Evolutionary conservation across 1,140 invertebrate species (phyloP).

Genomic region (Eriocheir sinensis): DNA sequence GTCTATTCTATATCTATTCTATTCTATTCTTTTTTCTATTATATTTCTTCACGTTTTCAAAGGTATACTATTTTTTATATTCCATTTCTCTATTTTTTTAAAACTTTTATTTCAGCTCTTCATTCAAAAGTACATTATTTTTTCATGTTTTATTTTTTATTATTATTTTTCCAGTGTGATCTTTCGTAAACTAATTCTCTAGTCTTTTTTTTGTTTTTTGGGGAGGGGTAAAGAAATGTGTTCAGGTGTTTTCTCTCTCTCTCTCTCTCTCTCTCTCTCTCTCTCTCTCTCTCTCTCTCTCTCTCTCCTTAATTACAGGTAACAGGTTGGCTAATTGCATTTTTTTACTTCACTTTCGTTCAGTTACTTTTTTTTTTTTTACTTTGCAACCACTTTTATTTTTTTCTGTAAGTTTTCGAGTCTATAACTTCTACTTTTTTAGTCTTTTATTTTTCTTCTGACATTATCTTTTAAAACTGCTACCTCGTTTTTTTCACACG

Average conservation of each 20-base stretch:
- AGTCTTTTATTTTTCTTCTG: background rate
- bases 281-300: background rate
- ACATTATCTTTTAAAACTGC: background rate
- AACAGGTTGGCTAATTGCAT: background rate
- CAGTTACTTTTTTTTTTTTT: too few species aligned
- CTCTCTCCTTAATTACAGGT: background rate
- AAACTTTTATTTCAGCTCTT: background rate
- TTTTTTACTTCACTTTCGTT: too few species aligned
- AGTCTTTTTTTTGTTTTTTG: too few species aligned
- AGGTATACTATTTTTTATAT: background rate
- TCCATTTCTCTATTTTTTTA: background rate
- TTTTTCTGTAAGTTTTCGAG: too few species aligned
- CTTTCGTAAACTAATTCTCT: too few species aligned
- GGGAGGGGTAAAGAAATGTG: too few species aligned
- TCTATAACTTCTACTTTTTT: too few species aligned
- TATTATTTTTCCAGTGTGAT: too few species aligned
- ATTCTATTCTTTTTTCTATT: too few species aligned
- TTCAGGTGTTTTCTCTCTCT: constrained; percentile 5
- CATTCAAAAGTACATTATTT: background rate
- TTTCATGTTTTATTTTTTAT: background rate
- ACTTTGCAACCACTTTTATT: too few species aligned
- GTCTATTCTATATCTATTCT: background rate
- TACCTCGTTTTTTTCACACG: too few species aligned
- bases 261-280: constrained; percentile 1
- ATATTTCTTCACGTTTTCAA: background rate